Conservation (phyloP, 1,140 invertebrate genomes). For the Tetranychus urticae region DNA sequence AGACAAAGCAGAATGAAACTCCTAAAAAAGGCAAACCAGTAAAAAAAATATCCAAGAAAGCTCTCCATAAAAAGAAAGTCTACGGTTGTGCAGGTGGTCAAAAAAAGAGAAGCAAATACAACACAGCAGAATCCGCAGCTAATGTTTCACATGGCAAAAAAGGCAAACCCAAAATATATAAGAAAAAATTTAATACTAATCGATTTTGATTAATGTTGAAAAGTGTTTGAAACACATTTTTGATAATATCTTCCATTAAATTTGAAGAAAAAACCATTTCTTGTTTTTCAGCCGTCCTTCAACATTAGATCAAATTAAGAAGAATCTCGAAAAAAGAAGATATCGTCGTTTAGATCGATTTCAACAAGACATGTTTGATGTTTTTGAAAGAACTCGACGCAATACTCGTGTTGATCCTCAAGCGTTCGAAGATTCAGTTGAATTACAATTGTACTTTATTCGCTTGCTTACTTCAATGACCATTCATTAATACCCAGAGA, state of each 20-base stretch:
- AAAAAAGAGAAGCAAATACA: constrained; percentile 66
- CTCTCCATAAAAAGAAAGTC: constrained; percentile 43
- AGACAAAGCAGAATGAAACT: constrained; percentile 28
- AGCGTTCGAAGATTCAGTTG: constrained; percentile 78
- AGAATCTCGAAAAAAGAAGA: constrained; percentile 34
- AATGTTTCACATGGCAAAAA: constrained; percentile 4
- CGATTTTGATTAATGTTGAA: too few relatives aligned
- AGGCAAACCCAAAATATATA: too few relatives aligned
- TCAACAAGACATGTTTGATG: constrained; percentile 85
- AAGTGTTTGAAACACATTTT: too few relatives aligned
- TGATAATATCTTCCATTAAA: too few relatives aligned
- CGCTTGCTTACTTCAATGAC: constrained; percentile 18
- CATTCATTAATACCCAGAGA: constrained; percentile 32
- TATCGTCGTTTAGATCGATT: constrained; percentile 81
- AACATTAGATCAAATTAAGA: constrained; percentile 27
- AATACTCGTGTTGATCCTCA: constrained; percentile 64
- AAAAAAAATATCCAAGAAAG: constrained; percentile 14
- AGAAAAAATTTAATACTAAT: too few relatives aligned
- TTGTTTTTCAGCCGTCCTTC: constrained; percentile 15
- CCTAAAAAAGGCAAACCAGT: constrained; percentile 13
- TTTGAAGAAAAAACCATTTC: too few relatives aligned
- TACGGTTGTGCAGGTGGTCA: constrained; percentile 72
- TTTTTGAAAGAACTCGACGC: constrained; percentile 64
- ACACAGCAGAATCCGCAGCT: constrained; percentile 45
- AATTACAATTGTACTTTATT: constrained; percentile 77